Evolutionary conservation across 2,797 vertebrate genomes (phyloP).

Genomic region (Thripadectes ignobilis): DNA sequence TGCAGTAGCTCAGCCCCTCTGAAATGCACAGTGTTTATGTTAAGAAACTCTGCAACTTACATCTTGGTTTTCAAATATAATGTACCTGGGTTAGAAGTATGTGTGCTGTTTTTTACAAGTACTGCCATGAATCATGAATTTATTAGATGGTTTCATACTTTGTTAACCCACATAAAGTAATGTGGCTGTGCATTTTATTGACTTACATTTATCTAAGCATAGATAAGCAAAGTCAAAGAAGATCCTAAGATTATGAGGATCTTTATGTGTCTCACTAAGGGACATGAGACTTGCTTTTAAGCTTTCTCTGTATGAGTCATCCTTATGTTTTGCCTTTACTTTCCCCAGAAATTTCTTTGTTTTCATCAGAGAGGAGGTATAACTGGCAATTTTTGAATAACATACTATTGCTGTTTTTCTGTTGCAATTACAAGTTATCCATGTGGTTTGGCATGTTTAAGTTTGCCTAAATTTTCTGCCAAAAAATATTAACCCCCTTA

Average conservation of each 20-base stretch:
- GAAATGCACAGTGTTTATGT: background rate
- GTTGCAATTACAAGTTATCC: background rate
- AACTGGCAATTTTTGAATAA: background rate
- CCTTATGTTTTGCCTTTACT: background rate
- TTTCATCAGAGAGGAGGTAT: background rate
- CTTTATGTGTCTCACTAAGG: background rate
- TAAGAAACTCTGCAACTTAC: background rate
- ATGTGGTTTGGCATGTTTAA: background rate
- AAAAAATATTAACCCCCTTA: background rate
- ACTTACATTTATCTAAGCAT: background rate
- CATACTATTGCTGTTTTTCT: background rate
- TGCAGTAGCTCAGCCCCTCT: background rate
- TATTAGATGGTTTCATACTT: conserved; percentile 19
- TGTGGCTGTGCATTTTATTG: background rate
- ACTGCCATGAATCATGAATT: conserved; percentile 21
- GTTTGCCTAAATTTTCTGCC: background rate
- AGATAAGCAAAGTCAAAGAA: background rate
- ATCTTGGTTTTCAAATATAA: background rate
- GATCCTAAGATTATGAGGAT: background rate
- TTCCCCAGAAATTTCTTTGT: background rate
- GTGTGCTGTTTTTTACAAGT: background rate
- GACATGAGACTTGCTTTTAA: background rate
- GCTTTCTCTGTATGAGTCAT: conserved; percentile 3
- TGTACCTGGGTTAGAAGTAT: background rate
- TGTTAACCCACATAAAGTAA: conserved; percentile 3